Evolutionary conservation across 2,113 vertebrate species (phyloP).

Genomic region (Phaetusa simplex): DNA sequence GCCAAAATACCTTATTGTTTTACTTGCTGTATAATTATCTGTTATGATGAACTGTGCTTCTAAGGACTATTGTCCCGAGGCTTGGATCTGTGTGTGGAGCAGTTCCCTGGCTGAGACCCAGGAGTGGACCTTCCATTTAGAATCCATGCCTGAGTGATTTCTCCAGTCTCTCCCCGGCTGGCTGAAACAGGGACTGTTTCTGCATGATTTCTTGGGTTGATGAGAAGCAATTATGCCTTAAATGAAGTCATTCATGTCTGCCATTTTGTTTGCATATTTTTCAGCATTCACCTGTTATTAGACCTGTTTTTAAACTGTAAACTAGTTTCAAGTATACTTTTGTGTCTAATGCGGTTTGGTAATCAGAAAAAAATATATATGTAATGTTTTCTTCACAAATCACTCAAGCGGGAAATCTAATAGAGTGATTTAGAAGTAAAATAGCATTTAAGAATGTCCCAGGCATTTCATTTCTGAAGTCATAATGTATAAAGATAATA

Average conservation of each 20-base stretch:
- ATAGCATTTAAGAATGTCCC: slow-evolving; percentile 75
- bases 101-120: slow-evolving; percentile 74
- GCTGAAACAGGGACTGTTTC: slow-evolving; percentile 81
- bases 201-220: slow-evolving; percentile 88
- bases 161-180: slow-evolving; percentile 73
- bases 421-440: slow-evolving; percentile 76
- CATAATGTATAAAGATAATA: neutral
- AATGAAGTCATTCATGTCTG: slow-evolving; percentile 87
- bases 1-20: slow-evolving; percentile 81
- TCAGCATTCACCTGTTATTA: slow-evolving; percentile 85
- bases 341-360: slow-evolving; percentile 75
- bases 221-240: slow-evolving; percentile 86
- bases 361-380: slow-evolving; percentile 81
- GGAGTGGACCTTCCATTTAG: slow-evolving; percentile 82
- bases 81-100: slow-evolving; percentile 76
- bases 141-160: slow-evolving; percentile 82
- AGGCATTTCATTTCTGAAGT: slow-evolving; percentile 58
- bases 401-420: slow-evolving; percentile 81
- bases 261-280: slow-evolving; percentile 89
- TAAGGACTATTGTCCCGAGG: slow-evolving; percentile 78
- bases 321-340: slow-evolving; percentile 82
- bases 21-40: slow-evolving; percentile 82
- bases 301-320: slow-evolving; percentile 84
- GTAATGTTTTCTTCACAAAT: slow-evolving; percentile 80
- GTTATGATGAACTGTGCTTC: slow-evolving; percentile 83